Evolutionary conservation across 64 coral and sea anemone genomes (phyloP), one percentile per base, ranked within the genome.

Genomic region (Dendronephthya gigantea): DNA sequence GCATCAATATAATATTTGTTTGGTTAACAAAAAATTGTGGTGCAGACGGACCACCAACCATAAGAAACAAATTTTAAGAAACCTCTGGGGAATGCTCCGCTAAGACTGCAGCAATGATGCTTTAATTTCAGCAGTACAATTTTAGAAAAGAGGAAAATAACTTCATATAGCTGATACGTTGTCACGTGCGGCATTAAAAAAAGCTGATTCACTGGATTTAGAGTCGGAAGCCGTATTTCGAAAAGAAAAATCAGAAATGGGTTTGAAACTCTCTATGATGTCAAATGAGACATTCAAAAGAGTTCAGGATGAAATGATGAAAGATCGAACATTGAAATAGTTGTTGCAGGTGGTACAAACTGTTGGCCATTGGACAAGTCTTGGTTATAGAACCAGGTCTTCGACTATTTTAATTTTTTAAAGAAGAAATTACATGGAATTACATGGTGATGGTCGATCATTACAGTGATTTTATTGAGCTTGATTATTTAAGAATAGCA

Each of bases 81-180:
- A n/a, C 3, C 0, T 37, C 31, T 38, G 23, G 81, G 35, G 65
- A 87, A 87, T 39, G 85, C 85, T 49, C 85, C 85, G 25, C 40
- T 58, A 27, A 87, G 85, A 74, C 76, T 87, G 66, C 85, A 87
- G 40, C 35, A 87, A 87, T 79, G 66, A 81, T 87, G 85, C 59
- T 87, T 69, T 37, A 85, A 59, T 49, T 85, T 33, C 31, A 35
- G 48, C 48, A 87, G 40, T 87, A 87, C 39, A 59, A 84, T 49
- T 52, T 52, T 82, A 82, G 4, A 82, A 82, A 39, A 82, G 41
- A 40, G 81, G 81, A 38, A 82, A 82, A 25, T 1, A 82, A 37
- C 81, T 82, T 52, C 23, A 52, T 10, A 52, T 52, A 0, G 50
- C 50, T 52, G 50, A 52, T 22, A 52, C 50, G 1, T 52, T 52